Conservation (phyloP, 1,140 invertebrate species). For the Magallana gigas region DNA sequence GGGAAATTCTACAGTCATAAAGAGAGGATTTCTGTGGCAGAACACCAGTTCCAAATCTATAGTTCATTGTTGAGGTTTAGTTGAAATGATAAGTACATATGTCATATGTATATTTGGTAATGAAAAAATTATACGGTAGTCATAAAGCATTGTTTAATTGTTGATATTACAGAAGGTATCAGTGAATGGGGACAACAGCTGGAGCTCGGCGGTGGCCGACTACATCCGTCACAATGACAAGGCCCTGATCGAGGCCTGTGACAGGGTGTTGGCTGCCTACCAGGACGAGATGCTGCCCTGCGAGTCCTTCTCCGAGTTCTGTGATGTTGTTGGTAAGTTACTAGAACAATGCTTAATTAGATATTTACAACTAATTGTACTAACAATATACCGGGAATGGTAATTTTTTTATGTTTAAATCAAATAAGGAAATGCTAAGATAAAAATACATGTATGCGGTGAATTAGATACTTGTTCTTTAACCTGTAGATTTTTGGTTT, state of each 20-base stretch:
- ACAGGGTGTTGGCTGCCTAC: slow-evolving; percentile 87
- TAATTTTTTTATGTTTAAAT: background rate
- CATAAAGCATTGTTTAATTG: background rate
- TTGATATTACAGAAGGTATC: slow-evolving; percentile 84
- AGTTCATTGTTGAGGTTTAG: too few relatives aligned
- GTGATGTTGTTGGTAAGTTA: slow-evolving; percentile 85
- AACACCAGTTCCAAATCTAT: too few relatives aligned
- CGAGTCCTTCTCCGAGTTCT: slow-evolving; percentile 93
- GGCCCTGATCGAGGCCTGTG: slow-evolving; percentile 90
- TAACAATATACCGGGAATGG: background rate
- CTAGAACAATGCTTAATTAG: background rate
- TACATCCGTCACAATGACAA: slow-evolving; percentile 97
- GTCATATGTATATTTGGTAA: too few relatives aligned
- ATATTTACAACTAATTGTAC: background rate
- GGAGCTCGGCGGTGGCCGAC: slow-evolving; percentile 93
- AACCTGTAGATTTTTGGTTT: background rate
- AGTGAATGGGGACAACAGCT: slow-evolving; percentile 85
- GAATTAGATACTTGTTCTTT: too few relatives aligned
- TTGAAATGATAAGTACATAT: too few relatives aligned
- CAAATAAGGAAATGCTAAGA: too few relatives aligned
- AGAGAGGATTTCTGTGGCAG: too few relatives aligned
- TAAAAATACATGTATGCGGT: too few relatives aligned
- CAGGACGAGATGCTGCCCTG: slow-evolving; percentile 94
- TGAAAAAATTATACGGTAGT: too few relatives aligned
- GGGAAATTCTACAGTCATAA: too few relatives aligned